These are phyloP conservation scores for Helicolenus hilgendorfi DNA, from an alignment of 2,797 vertebrate genomes.

Conservation along the genomic window DNA sequence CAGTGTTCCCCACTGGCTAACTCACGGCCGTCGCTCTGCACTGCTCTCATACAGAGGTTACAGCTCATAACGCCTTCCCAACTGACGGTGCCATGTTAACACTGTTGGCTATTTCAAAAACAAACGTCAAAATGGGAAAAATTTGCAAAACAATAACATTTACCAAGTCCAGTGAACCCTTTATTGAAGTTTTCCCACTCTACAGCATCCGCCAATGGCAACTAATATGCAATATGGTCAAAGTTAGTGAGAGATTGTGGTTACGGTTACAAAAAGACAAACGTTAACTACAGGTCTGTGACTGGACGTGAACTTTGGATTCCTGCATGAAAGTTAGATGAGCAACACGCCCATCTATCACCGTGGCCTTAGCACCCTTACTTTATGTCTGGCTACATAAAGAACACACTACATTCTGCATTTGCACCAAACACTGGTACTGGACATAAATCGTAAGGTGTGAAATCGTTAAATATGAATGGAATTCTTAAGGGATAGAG, in stretches of 20 bases:
- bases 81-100: too few species aligned
- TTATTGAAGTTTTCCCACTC: too few species aligned
- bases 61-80: too few species aligned
- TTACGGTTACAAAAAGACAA: neutral
- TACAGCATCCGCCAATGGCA: neutral
- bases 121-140: neutral
- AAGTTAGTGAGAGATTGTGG: neutral
- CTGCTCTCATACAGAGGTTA: too few species aligned
- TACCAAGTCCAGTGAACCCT: neutral
- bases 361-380: neutral
- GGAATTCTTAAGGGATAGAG: neutral
- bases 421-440: neutral
- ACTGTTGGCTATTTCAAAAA: too few species aligned
- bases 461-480: neutral
- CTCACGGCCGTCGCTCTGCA: too few species aligned
- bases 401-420: neutral
- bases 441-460: fast-evolving
- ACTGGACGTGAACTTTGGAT: neutral
- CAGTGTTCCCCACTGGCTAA: too few species aligned
- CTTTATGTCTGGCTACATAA: neutral
- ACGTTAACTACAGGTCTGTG: neutral
- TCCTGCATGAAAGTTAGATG: neutral
- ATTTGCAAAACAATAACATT: neutral
- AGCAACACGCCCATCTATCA: neutral
- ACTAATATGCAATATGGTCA: neutral